Conservation (phyloP, 2,797 vertebrate species). For the Craterocephalus amniculus region DNA sequence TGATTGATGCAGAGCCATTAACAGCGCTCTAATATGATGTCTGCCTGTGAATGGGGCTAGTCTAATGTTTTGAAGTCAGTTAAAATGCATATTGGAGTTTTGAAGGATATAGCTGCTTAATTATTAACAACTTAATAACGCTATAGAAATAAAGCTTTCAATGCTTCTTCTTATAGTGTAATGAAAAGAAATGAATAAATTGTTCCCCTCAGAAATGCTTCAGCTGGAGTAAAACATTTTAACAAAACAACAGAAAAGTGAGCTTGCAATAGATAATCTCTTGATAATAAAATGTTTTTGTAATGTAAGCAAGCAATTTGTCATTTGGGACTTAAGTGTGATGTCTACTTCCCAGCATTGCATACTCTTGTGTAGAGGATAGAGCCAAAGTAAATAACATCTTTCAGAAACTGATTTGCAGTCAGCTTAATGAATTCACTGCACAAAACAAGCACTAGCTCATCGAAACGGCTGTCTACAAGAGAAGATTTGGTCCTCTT, state of each 20-base stretch:
- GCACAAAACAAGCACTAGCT: slow-evolving; percentile 39
- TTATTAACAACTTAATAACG: slow-evolving; percentile 60
- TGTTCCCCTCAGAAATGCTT: slow-evolving; percentile 12
- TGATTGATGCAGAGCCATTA: slow-evolving; percentile 55
- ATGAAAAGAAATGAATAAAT: slow-evolving; percentile 11
- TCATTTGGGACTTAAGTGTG: too few relatives aligned
- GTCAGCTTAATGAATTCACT: neutral
- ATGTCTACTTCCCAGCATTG: too few relatives aligned
- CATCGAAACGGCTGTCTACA: slow-evolving; percentile 39
- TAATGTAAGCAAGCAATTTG: too few relatives aligned
- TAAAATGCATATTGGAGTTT: slow-evolving; percentile 52
- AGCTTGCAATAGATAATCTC: neutral
- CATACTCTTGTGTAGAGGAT: too few relatives aligned
- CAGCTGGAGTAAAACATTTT: neutral
- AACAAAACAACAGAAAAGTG: slow-evolving; percentile 48
- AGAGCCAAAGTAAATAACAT: too few relatives aligned
- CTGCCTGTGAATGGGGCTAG: slow-evolving; percentile 46
- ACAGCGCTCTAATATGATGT: slow-evolving; percentile 41
- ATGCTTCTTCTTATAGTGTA: neutral
- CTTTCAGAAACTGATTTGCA: neutral
- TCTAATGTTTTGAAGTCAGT: slow-evolving; percentile 55
- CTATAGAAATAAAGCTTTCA: slow-evolving; percentile 37
- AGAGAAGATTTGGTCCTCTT: slow-evolving; percentile 43
- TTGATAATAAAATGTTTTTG: neutral
- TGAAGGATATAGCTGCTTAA: slow-evolving; percentile 51